phyloP scores from a whole-genome alignment of 1,140 invertebrate species.

The Chymomyza costata region DNA sequence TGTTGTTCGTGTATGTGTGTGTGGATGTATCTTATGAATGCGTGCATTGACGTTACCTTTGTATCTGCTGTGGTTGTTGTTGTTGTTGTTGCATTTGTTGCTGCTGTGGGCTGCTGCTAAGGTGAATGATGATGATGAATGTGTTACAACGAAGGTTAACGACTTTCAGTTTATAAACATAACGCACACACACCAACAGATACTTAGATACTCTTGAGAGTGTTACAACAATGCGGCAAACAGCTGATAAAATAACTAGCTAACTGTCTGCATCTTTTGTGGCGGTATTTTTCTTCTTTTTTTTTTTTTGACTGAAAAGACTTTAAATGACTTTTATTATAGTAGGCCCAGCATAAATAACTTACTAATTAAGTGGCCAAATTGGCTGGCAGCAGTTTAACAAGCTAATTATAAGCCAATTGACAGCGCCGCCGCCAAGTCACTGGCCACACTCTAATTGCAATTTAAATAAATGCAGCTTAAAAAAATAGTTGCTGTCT shows the following conservation, averaged over 20 bases:
- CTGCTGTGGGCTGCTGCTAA: conserved; percentile 40
- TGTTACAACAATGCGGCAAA: conserved; percentile 14
- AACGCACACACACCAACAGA: conserved; percentile 14
- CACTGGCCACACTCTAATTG: conserved; percentile 58
- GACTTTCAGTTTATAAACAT: conserved; percentile 70
- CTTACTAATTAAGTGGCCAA: conserved; percentile 65
- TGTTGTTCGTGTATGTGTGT: conserved; percentile 29
- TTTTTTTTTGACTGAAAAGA: no score
- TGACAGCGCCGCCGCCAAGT: conserved; percentile 21
- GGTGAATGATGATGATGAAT: conserved; percentile 73
- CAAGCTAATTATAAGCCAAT: conserved; percentile 57
- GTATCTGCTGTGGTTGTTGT: conserved; percentile 29
- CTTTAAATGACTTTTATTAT: no score
- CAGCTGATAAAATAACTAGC: conserved; percentile 39
- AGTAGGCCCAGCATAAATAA: no score
- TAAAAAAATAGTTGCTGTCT: neutral
- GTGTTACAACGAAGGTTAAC: conserved; percentile 74
- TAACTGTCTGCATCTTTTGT: conserved; percentile 21
- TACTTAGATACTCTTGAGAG: no score
- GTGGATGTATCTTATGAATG: no score
- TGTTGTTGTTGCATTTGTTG: conserved; percentile 29
- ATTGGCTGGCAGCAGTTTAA: no score
- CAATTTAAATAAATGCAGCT: conserved; percentile 69
- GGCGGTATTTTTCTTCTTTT: conserved; percentile 16
- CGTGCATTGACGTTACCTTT: no score